A percentile compares a stretch with the other conserved stretches of the same genome.
Conservation (phyloP, 2,113 vertebrate genomes). For the Dinomys branickii region DNA sequence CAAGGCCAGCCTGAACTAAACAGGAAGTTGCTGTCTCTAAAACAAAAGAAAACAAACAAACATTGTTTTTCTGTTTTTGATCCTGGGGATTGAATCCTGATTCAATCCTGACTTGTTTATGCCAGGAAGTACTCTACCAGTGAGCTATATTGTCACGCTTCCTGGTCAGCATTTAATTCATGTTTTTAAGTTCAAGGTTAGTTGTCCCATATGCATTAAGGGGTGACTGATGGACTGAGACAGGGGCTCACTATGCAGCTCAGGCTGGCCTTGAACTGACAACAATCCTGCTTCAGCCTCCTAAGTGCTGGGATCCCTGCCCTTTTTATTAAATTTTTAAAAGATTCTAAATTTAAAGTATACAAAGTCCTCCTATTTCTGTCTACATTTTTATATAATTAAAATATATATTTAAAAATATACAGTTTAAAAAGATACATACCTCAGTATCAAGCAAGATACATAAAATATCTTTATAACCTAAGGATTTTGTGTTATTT, state of each 20-base stretch:
- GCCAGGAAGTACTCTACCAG: neutral
- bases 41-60: neutral
- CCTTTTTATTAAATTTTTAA: neutral
- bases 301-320: neutral
- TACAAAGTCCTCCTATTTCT: neutral
- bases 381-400: neutral
- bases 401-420: neutral
- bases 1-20: neutral
- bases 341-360: neutral
- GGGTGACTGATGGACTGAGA: neutral
- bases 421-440: conserved; percentile 27
- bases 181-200: neutral
- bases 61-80: neutral
- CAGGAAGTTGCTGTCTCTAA: neutral
- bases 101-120: neutral
- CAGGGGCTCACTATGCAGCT: neutral
- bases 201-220: neutral
- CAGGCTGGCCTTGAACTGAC: neutral
- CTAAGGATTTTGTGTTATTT: conserved; percentile 10
- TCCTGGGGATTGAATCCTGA: neutral
- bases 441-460: conserved; percentile 25
- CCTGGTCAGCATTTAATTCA: neutral
- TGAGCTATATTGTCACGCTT: neutral
- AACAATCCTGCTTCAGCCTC: neutral
- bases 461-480: conserved; percentile 39